phyloP scores from a whole-genome alignment of 1,140 invertebrate species.

The Brachionus asplanchnoidis region DNA sequence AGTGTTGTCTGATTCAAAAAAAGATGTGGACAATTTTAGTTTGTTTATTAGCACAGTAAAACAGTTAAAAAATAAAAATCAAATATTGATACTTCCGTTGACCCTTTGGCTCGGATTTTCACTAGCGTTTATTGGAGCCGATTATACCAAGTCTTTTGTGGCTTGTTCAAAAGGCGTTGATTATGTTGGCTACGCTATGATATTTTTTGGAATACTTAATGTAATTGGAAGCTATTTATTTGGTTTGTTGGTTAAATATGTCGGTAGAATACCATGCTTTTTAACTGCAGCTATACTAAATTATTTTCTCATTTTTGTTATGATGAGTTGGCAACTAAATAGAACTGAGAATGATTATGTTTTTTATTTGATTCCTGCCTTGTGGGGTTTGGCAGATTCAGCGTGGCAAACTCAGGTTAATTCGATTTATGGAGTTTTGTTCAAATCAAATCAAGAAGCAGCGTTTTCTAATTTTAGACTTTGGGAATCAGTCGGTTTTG shows the following conservation, averaged over 20 bases:
- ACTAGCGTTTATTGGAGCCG: slow-evolving; percentile 87
- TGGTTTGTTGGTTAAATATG: slow-evolving; percentile 82
- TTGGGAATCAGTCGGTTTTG: slow-evolving; percentile 81
- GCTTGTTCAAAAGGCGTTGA: slow-evolving; percentile 65
- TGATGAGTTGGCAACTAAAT: slow-evolving; percentile 69
- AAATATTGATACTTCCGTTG: slow-evolving; percentile 84
- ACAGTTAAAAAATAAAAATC: slow-evolving; percentile 63
- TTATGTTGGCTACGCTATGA: slow-evolving; percentile 88
- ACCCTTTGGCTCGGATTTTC: slow-evolving; percentile 94
- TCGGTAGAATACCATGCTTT: slow-evolving; percentile 79
- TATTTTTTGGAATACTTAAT: slow-evolving; percentile 85
- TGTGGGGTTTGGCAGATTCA: slow-evolving; percentile 86
- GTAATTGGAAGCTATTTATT: slow-evolving; percentile 80
- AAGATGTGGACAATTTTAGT: neutral
- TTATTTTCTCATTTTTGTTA: slow-evolving; percentile 44
- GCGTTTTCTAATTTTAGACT: slow-evolving; percentile 92
- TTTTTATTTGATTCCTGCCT: slow-evolving; percentile 78
- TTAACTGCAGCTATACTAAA: slow-evolving; percentile 62
- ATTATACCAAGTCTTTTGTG: slow-evolving; percentile 72
- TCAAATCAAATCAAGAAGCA: slow-evolving; percentile 82
- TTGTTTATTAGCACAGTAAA: slow-evolving; percentile 51
- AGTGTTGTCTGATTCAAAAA: neutral
- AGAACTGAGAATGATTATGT: slow-evolving; percentile 66
- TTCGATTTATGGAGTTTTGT: slow-evolving; percentile 82
- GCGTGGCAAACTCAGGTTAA: slow-evolving; percentile 88